Percentiles rank a stretch among this genome's conserved stretches.
Conservation (phyloP, 2,888 invertebrate genomes). For the Apomyelois bistriatella region DNA sequence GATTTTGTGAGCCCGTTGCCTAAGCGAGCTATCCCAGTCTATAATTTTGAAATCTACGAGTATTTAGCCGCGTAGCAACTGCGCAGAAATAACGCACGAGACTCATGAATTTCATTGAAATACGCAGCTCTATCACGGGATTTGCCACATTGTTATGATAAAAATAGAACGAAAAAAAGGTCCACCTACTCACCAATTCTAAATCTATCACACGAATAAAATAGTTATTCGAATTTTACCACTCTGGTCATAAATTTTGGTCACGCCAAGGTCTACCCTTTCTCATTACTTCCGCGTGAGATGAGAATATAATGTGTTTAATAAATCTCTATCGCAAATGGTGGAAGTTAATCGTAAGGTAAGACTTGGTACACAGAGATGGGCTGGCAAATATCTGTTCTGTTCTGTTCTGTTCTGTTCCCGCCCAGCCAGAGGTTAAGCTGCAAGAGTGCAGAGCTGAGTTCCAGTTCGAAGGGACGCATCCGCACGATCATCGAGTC, state of each 20-base stretch:
- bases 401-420: too few species aligned
- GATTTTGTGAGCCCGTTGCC: too few species aligned
- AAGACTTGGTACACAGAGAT: too few species aligned
- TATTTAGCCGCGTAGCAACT: neutral
- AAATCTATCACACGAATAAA: neutral
- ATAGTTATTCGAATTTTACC: neutral
- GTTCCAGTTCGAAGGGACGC: too few species aligned
- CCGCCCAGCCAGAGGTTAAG: too few species aligned
- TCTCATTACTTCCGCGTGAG: neutral
- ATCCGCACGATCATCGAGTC: too few species aligned
- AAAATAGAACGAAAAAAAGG: neutral
- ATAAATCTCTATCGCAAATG: too few species aligned
- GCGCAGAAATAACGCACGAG: conserved; percentile 1
- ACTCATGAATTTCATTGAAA: neutral
- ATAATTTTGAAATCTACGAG: neutral
- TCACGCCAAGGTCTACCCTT: neutral
- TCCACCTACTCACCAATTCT: neutral
- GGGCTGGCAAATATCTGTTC: too few species aligned
- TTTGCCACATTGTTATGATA: neutral
- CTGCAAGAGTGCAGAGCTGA: too few species aligned
- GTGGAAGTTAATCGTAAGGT: too few species aligned
- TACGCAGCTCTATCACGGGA: neutral
- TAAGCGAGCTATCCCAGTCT: neutral
- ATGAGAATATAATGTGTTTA: too few species aligned
- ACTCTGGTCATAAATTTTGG: neutral